Conservation (phyloP, 2,888 invertebrate genomes). For the Tinea trinotella region DNA sequence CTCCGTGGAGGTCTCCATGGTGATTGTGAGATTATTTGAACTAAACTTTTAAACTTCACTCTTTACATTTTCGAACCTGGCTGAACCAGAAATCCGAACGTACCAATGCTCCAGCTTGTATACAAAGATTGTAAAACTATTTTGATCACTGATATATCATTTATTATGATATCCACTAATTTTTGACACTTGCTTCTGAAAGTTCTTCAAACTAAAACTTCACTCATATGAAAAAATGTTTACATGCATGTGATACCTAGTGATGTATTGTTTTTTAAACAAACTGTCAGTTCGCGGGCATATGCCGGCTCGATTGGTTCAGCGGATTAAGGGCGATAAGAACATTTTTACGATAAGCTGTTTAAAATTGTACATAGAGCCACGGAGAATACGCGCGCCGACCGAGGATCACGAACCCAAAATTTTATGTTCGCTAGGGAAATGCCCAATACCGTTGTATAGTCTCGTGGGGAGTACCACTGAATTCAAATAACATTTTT, state of each 20-base stretch:
- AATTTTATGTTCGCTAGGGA: constrained; percentile 68
- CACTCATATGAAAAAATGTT: not conserved
- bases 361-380: not conserved
- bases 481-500: constrained; percentile 73
- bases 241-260: not conserved
- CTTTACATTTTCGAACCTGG: not conserved
- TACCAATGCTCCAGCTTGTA: not conserved
- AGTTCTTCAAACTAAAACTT: not conserved
- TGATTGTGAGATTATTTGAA: not conserved
- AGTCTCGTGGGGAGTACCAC: constrained; percentile 73
- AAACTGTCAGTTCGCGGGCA: not conserved
- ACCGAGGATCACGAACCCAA: constrained; percentile 61
- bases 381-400: not conserved
- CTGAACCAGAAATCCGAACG: not conserved
- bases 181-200: not conserved
- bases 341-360: not conserved
- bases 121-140: too few relatives aligned
- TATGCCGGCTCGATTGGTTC: constrained; percentile 2
- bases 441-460: constrained; percentile 73
- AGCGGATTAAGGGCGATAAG: not conserved
- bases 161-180: not conserved
- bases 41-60: constrained; percentile 12
- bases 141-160: too few relatives aligned
- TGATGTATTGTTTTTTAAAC: not conserved
- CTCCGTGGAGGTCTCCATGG: constrained; percentile 26